Base-by-base conservation (phyloP, 2,797 vertebrate species). In the Peromyscus aztecus region DNA sequence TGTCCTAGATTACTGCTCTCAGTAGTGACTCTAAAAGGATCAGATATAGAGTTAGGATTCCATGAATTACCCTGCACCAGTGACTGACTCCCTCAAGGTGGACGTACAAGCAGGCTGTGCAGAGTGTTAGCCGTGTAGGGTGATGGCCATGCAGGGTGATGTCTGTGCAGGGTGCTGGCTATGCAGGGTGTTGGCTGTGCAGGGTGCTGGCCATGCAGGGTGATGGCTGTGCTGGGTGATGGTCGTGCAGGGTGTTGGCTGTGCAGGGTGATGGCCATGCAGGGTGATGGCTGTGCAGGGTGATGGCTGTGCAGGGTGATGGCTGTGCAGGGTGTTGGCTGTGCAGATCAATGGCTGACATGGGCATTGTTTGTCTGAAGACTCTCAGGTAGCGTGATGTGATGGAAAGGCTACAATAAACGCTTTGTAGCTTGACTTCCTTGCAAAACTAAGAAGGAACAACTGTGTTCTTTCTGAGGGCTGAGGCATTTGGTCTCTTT, bases 361-460 rank as follows among this genome's bases (percentile, higher is more conserved):
- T 5, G n/a, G 27, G 49, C 24, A 63, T 9, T 65, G 91, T 91
- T 6, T 49, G 37, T 75, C 77, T 90, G 86, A 81, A 92, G 81
- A 61, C 75, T 94, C 80, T 92, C 31, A 78, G 75, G 43, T 43
- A 77, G 73, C 0, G 5, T 29, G 34, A 73, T 76, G 14, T 12
- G 46, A 57, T 83, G 80, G 43, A 59, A 94, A 73, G 91, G 46
- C 23, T 71, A 81, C 65, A 29, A 75, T 21, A 23, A 59, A 5
- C 49, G 10, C 69, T 92, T 90, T 57, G 73, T 34, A 90, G 69
- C 6, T 78, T 63, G 10, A 80, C 24, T 49, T 52, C 11, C 43
- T 95, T 71, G 65, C 12, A 61, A 88, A 96, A 78, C 5, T 34
- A 37, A 89, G 69, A 83, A 94, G 73, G 9, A 12, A 84, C 12